Evolutionary conservation across 1,140 invertebrate genomes (phyloP), one percentile per base, ranked within the genome.

Genomic region (Drosophila mayri): DNA sequence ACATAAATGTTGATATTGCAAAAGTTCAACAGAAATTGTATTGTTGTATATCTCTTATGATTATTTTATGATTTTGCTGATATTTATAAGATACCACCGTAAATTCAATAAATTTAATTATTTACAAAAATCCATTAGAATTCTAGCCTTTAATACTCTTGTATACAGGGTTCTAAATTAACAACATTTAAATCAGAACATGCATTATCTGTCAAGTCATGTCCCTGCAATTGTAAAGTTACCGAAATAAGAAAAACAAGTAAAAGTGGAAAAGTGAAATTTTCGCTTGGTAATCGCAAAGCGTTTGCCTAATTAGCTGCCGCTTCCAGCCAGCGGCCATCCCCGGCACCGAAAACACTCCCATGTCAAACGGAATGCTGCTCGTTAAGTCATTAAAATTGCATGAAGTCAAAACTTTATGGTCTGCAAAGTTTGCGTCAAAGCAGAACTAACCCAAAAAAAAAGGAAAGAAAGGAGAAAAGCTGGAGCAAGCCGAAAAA

Each of bases 361-460:
- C 68, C 77, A 73, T 81, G 79, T 65, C 78, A 71, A 77, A 76
- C 57, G 79, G 68, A 70, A 84, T 76, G 84, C 81, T 78, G 84
- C 85, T 88, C 85, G 84, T 88, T 88, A 88, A 88, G 81, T 88
- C 85, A 88, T 88, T 88, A 88, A 88, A 88, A 88, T 76, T 88
- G 85, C 77, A 88, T 88, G 85, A 88, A 88, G 86, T 88, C 85
- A 88, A 90, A 88, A 88, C 85, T 88, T 88, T 88, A 84, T 88
- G 85, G 85, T 88, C 85, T 88, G 85, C 85, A 88, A 88, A 88
- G 85, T 88, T 88, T 88, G 59, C 81, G 73, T 88, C 85, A 88
- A 88, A 88, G 85, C 77, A 68, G 64, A 74, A 87, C 74, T 60
- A 76, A 79, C 52, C 64, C 49, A 37, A 73, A 74, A 78, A 67